Percentiles rank a stretch among this genome's conserved stretches.
These are phyloP conservation scores for Abscondita cerata DNA, from an alignment of 2,888 invertebrate genomes.

Conservation along the genomic window DNA sequence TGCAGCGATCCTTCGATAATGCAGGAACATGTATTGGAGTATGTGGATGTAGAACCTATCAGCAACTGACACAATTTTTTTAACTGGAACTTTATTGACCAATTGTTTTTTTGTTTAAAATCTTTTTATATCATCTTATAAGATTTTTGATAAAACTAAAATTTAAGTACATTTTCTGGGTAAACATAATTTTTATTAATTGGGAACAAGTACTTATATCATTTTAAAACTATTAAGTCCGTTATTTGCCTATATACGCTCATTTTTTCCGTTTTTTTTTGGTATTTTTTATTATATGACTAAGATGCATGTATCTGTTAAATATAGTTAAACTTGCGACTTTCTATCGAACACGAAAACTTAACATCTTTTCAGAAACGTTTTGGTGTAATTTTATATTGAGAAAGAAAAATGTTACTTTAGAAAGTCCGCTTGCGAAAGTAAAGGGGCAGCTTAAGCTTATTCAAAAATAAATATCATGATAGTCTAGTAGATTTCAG, in stretches of 20 bases:
- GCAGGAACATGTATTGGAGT: conserved; percentile 50
- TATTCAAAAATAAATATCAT: conserved; percentile 38
- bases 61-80: conserved; percentile 25
- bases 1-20: conserved; percentile 40
- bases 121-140: conserved; percentile 22
- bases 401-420: conserved; percentile 13
- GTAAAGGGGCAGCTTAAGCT: conserved; percentile 59
- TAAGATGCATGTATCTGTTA: conserved; percentile 44
- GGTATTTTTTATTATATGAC: conserved; percentile 22
- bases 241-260: neutral
- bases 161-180: too few relatives aligned
- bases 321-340: conserved; percentile 31
- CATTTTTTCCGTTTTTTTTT: conserved; percentile 28
- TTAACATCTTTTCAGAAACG: neutral
- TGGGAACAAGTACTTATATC: conserved; percentile 18
- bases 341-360: conserved; percentile 5
- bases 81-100: conserved; percentile 20
- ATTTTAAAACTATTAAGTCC: neutral
- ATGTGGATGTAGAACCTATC: conserved; percentile 42
- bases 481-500: conserved; percentile 41
- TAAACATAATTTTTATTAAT: neutral
- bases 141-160: conserved; percentile 11
- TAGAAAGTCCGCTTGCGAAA: conserved; percentile 43
- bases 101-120: conserved; percentile 28
- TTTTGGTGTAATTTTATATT: conserved; percentile 2